Evolutionary conservation across 2,113 vertebrate genomes (phyloP).

Genomic region (Poeciliopsis turrubarensis): DNA sequence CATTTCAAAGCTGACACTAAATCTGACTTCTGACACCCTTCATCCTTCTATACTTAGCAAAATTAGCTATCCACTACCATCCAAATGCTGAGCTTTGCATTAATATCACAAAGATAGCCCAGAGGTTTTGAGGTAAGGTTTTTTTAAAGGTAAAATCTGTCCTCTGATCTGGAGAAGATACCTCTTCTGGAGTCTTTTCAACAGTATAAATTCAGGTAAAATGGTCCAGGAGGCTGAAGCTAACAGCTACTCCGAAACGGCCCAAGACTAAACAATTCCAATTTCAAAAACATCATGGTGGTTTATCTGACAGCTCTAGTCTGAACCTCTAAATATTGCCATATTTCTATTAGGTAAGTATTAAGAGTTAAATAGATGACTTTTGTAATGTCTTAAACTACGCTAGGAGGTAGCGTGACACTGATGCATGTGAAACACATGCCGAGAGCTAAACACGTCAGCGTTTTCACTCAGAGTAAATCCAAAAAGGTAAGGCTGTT

Average conservation of each 20-base stretch:
- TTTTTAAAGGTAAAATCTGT: neutral
- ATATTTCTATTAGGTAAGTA: neutral
- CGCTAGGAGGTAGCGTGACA: neutral
- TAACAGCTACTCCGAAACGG: neutral
- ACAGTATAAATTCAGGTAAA: neutral
- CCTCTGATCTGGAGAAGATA: no score
- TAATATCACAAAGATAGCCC: neutral
- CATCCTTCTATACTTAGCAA: neutral
- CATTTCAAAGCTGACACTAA: conserved; percentile 4
- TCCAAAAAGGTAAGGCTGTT: no score
- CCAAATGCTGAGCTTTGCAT: neutral
- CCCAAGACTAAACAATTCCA: neutral
- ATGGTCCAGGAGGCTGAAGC: neutral
- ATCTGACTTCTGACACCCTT: no score
- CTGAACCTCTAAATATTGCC: neutral
- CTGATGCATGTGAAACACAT: neutral
- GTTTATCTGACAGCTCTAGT: neutral
- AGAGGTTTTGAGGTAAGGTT: neutral
- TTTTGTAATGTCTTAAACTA: neutral
- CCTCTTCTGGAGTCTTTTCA: neutral
- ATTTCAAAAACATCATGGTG: no score
- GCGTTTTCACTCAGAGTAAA: no score
- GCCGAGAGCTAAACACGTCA: neutral
- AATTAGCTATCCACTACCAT: neutral
- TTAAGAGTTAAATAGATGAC: neutral